These are phyloP conservation scores for Forbesichthys papilliferus DNA, from an alignment of 2,113 vertebrate species.

Conservation along the genomic window DNA sequence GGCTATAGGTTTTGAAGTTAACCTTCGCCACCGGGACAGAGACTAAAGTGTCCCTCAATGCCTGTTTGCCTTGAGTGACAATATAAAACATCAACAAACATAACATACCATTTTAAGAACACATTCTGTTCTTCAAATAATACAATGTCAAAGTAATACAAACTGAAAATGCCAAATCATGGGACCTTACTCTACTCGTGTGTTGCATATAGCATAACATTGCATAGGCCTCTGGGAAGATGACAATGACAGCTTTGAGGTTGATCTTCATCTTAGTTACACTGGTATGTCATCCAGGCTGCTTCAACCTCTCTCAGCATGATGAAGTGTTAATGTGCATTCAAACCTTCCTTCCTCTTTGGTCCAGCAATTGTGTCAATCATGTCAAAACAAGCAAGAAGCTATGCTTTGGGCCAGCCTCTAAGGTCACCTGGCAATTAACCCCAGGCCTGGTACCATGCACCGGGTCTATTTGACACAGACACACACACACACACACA, in stretches of 20 bases:
- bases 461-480: slow-evolving; percentile 26
- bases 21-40: slow-evolving; percentile 12
- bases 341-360: slow-evolving; percentile 7
- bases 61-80: slow-evolving; percentile 11
- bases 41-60: neutral
- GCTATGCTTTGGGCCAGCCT: slow-evolving; percentile 30
- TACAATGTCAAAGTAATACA: neutral
- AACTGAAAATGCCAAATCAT: no score
- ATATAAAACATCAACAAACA: neutral
- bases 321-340: slow-evolving; percentile 12
- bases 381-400: slow-evolving; percentile 74
- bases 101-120: neutral
- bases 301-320: no score
- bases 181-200: no score
- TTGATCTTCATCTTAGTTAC: no score
- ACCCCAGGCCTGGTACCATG: slow-evolving; percentile 56
- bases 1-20: slow-evolving; percentile 32
- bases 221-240: no score
- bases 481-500: no score
- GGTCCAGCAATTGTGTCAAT: slow-evolving; percentile 69
- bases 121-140: neutral
- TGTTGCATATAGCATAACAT: no score
- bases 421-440: slow-evolving; percentile 74
- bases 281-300: no score
- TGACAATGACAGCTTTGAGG: no score